Conservation (phyloP, 2,797 vertebrate genomes). For the Triplophysa yarkandensis region DNA sequence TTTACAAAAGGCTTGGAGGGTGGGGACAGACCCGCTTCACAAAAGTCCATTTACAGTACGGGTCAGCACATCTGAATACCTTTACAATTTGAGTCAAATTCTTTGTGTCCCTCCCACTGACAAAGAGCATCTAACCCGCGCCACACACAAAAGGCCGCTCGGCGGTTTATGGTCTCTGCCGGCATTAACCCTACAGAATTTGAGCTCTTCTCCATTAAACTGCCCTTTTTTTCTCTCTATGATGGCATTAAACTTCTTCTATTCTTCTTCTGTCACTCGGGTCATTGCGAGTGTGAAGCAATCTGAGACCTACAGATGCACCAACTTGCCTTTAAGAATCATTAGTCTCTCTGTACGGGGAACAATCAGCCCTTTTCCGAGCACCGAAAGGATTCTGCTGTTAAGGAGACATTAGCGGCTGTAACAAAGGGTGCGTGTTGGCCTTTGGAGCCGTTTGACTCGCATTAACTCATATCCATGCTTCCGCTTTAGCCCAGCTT, state of each 20-base stretch:
- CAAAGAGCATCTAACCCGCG: conserved; percentile 67
- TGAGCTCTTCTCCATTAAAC: conserved; percentile 74
- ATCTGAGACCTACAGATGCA: conserved; percentile 48
- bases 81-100: conserved; percentile 77
- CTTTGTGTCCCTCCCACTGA: conserved; percentile 75
- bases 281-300: conserved; percentile 57
- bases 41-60: conserved; percentile 79
- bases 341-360: conserved; percentile 65
- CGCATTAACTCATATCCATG: conserved; percentile 52
- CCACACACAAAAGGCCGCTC: conserved; percentile 71
- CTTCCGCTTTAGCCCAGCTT: conserved; percentile 55
- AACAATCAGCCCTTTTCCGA: conserved; percentile 54
- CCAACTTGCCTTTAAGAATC: conserved; percentile 55
- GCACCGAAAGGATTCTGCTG: conserved; percentile 53
- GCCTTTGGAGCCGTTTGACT: conserved; percentile 57
- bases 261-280: conserved; percentile 46
- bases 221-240: conserved; percentile 52
- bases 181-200: conserved; percentile 75
- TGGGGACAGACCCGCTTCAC: conserved; percentile 61
- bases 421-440: conserved; percentile 52
- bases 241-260: conserved; percentile 30
- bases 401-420: conserved; percentile 52
- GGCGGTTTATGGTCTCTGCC: conserved; percentile 70
- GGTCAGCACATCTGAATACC: conserved; percentile 82
- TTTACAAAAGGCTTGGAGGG: conserved; percentile 64